Evolutionary conservation across 2,113 vertebrate genomes (phyloP).

Genomic region (Anser cygnoides): DNA sequence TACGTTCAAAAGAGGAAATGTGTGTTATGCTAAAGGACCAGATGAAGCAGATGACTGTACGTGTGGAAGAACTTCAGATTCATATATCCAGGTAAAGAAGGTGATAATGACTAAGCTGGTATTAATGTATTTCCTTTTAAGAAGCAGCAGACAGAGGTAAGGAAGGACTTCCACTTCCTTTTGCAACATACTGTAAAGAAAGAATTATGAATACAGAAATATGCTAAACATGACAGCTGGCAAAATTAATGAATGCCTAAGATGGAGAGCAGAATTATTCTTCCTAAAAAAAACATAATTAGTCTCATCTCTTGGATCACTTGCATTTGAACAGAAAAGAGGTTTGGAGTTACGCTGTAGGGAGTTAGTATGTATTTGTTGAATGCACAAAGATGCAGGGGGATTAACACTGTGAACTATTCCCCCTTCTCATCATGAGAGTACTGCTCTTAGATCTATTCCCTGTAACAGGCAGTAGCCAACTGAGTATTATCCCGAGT

Average conservation of each 20-base stretch:
- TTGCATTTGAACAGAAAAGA: background rate
- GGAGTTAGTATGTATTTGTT: background rate
- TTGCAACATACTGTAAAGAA: background rate
- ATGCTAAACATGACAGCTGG: background rate
- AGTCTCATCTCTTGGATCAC: background rate
- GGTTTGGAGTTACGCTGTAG: background rate
- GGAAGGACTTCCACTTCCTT: background rate
- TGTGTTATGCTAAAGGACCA: conserved; percentile 80
- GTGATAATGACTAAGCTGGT: background rate
- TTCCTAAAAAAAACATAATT: background rate
- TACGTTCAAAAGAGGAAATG: conserved; percentile 80
- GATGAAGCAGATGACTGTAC: conserved; percentile 77
- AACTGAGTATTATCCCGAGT: background rate
- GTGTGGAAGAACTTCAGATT: conserved; percentile 81
- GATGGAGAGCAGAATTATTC: background rate
- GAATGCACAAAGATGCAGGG: background rate
- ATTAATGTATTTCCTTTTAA: background rate
- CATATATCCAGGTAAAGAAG: conserved; percentile 75
- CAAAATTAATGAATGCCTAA: background rate
- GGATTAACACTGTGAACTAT: background rate
- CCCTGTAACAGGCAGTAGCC: background rate
- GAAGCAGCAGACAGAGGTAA: background rate
- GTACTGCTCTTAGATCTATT: background rate
- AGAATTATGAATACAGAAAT: background rate
- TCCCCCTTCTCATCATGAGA: background rate